Percentiles rank a stretch among this genome's conserved stretches.
These are phyloP conservation scores for Orchestes rusci DNA, from an alignment of 2,888 invertebrate species.

Conservation along the genomic window DNA sequence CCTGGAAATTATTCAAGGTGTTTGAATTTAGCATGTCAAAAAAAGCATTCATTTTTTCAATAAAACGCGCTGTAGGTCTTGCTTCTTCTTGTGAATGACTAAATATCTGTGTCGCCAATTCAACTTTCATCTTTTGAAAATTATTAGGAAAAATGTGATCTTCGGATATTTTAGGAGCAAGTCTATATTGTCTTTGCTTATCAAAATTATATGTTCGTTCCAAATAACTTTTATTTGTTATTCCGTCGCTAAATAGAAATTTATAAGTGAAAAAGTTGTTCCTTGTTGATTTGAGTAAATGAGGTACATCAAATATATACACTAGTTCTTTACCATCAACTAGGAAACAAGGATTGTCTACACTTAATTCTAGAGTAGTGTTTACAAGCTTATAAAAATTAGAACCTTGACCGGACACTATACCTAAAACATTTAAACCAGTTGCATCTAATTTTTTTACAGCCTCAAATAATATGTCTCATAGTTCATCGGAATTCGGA, in stretches of 20 bases:
- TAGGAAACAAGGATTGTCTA: slow-evolving; percentile 1
- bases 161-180: slow-evolving; percentile 5
- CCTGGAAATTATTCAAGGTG: slow-evolving; percentile 2
- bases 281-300: slow-evolving; percentile 12
- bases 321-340: slow-evolving; percentile 5
- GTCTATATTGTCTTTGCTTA: slow-evolving; percentile 7
- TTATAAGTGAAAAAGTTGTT: slow-evolving; percentile 10
- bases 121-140: slow-evolving; percentile 15
- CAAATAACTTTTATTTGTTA: slow-evolving; percentile 10
- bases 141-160: slow-evolving; percentile 13
- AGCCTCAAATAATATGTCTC: slow-evolving; percentile 20
- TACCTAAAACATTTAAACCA: slow-evolving; percentile 21
- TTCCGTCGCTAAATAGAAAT: slow-evolving; percentile 1
- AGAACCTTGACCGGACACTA: slow-evolving; percentile 21
- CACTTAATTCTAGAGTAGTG: slow-evolving; percentile 1
- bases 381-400: slow-evolving; percentile 23
- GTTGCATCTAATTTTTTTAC: slow-evolving; percentile 11
- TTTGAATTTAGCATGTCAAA: slow-evolving; percentile 13
- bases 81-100: slow-evolving; percentile 17
- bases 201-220: slow-evolving; percentile 11
- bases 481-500: slow-evolving; percentile 15
- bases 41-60: slow-evolving; percentile 10
- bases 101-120: slow-evolving; percentile 11
- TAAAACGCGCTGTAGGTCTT: slow-evolving; percentile 10
- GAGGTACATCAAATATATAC: slow-evolving; percentile 15